Conservation (phyloP, 35 echinoderm and acorn worm species). For the Ptychodera flava region DNA sequence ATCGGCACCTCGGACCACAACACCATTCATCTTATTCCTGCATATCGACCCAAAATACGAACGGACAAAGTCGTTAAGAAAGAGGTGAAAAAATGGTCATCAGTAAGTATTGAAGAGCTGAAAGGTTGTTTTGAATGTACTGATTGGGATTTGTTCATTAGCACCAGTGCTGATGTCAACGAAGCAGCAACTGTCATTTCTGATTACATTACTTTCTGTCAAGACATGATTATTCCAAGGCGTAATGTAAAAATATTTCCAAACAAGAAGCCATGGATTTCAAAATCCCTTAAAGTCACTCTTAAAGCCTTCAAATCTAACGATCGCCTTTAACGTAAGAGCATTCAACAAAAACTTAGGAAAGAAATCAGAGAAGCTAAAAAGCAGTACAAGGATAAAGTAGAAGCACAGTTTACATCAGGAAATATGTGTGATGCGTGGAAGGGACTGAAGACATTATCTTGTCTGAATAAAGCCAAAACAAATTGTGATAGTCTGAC, state of each 20-base stretch:
- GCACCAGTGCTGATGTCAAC: not conserved
- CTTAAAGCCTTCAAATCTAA: not conserved
- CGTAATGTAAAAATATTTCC: constrained; percentile 7
- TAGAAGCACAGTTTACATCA: constrained; percentile 2
- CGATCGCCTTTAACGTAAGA: not conserved
- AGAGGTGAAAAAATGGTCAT: constrained; percentile 20
- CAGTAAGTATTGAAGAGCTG: constrained; percentile 8
- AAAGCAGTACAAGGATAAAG: not conserved
- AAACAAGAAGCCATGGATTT: constrained; percentile 11
- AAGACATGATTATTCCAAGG: constrained; percentile 1
- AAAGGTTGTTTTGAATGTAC: constrained; percentile 37
- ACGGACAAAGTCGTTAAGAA: constrained; percentile 8
- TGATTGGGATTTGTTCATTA: constrained; percentile 25
- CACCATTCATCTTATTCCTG: constrained; percentile 26
- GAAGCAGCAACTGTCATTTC: constrained; percentile 11
- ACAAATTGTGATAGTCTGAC: too few relatives aligned
- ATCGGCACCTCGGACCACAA: constrained; percentile 51
- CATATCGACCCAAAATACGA: constrained; percentile 21
- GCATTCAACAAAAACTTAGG: not conserved
- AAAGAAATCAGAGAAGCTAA: constrained; percentile 7
- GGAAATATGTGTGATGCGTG: constrained; percentile 4
- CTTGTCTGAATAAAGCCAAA: constrained; percentile 1
- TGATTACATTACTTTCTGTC: constrained; percentile 15
- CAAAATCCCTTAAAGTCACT: not conserved
- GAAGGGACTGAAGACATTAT: constrained; percentile 4